Conservation (phyloP, 2,797 vertebrate genomes). For the Pangasius larnaudii region DNA sequence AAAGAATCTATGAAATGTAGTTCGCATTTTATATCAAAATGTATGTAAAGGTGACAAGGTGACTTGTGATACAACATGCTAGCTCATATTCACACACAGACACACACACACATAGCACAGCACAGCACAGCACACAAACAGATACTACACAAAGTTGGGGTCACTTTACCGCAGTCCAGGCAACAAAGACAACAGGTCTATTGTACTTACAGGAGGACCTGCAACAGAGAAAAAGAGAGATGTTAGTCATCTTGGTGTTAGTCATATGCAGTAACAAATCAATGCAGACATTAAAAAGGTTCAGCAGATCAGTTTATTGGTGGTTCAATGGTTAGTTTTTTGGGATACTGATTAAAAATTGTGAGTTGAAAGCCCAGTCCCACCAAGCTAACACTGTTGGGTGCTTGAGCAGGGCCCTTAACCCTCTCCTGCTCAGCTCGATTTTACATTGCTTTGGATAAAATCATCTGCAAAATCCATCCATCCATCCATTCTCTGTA, state of each 20-base stretch:
- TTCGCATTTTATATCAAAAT: not conserved
- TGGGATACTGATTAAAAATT: not conserved
- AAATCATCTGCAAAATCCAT: not conserved
- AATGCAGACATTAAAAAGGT: not conserved
- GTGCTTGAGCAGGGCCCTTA: not conserved
- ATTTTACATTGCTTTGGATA: not conserved
- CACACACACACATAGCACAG: slow-evolving; percentile 30
- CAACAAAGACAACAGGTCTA: slow-evolving; percentile 64
- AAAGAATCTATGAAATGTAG: not conserved
- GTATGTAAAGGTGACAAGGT: not conserved
- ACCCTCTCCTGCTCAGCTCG: not conserved
- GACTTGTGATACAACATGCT: not conserved
- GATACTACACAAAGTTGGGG: slow-evolving; percentile 41
- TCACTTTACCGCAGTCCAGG: slow-evolving; percentile 76
- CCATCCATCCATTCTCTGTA: too few relatives aligned
- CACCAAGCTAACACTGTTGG: too few relatives aligned
- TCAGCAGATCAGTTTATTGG: not conserved
- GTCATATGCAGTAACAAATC: slow-evolving; percentile 8
- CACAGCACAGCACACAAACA: slow-evolving; percentile 35
- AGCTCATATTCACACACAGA: slow-evolving; percentile 19
- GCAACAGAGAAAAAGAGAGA: slow-evolving; percentile 65
- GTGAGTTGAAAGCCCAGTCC: not conserved
- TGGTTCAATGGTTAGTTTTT: not conserved
- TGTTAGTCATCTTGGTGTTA: too few relatives aligned
- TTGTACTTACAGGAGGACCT: slow-evolving; percentile 82